A percentile compares a stretch with the other conserved stretches of the same genome.
These are phyloP conservation scores for Metalampra italica DNA, from an alignment of 2,888 invertebrate genomes.

Conservation along the genomic window DNA sequence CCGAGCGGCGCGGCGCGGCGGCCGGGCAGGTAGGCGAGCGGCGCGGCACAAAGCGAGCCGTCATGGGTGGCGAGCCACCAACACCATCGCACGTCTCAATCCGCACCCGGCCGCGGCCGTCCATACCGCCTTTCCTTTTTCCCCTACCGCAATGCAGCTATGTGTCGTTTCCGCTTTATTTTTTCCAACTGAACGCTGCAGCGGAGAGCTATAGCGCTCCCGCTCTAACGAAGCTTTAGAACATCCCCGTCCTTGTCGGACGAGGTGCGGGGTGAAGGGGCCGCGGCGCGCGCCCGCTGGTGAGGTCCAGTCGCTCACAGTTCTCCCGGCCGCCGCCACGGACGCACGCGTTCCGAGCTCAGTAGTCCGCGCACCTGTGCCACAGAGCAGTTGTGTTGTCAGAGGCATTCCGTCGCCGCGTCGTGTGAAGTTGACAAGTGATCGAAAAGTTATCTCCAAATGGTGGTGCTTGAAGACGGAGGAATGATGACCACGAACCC, in stretches of 20 bases:
- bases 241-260: slow-evolving; percentile 49
- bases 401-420: slow-evolving; percentile 58
- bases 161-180: slow-evolving; percentile 78
- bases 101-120: slow-evolving; percentile 73
- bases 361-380: slow-evolving; percentile 47
- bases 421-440: slow-evolving; percentile 67
- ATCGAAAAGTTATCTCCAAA: slow-evolving; percentile 76
- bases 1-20: slow-evolving; percentile 27
- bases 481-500: slow-evolving; percentile 92
- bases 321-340: slow-evolving; percentile 59
- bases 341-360: slow-evolving; percentile 44
- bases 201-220: slow-evolving; percentile 68
- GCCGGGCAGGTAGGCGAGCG: slow-evolving; percentile 42
- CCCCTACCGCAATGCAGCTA: slow-evolving; percentile 77
- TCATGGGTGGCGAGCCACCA: slow-evolving; percentile 74
- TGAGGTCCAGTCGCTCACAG: slow-evolving; percentile 69
- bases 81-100: slow-evolving; percentile 78
- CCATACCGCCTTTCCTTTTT: slow-evolving; percentile 76
- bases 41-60: slow-evolving; percentile 66
- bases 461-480: slow-evolving; percentile 95
- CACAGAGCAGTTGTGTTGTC: slow-evolving; percentile 58
- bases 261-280: slow-evolving; percentile 48
- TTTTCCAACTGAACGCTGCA: slow-evolving; percentile 71
- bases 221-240: slow-evolving; percentile 56
- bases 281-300: slow-evolving; percentile 39